phyloP scores from a whole-genome alignment of 2,888 invertebrate genomes.

The Lithophane socia region DNA sequence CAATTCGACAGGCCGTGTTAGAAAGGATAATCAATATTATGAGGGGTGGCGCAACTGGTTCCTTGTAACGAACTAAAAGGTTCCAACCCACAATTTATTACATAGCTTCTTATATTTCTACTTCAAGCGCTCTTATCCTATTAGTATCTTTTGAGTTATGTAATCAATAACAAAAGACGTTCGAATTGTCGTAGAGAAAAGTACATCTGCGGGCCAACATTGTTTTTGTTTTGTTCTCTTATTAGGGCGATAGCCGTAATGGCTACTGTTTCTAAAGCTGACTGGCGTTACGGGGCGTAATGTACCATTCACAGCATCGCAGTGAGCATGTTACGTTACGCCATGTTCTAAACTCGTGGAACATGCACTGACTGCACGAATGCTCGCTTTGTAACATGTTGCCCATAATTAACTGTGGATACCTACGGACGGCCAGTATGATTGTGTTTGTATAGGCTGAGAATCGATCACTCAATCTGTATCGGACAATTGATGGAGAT shows the following conservation, averaged over 20 bases:
- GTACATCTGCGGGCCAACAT: conserved; percentile 9
- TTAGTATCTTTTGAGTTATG: conserved; percentile 66
- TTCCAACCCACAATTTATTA: conserved; percentile 63
- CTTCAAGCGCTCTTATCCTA: conserved; percentile 66
- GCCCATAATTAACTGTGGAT: conserved; percentile 14
- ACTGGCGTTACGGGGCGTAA: too few species aligned
- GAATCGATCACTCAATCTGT: conserved; percentile 46
- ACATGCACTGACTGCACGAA: too few species aligned
- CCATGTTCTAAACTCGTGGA: too few species aligned
- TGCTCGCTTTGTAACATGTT: too few species aligned
- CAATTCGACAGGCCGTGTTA: conserved; percentile 29
- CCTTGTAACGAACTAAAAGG: conserved; percentile 62
- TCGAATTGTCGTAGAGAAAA: conserved; percentile 36
- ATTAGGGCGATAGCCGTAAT: conserved; percentile 1
- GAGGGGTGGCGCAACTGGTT: conserved; percentile 56
- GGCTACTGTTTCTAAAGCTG: neutral
- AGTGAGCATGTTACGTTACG: too few species aligned
- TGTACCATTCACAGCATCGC: too few species aligned
- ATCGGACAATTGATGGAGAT: conserved; percentile 40
- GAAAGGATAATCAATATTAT: conserved; percentile 66
- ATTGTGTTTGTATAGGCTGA: neutral
- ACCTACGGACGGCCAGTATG: neutral
- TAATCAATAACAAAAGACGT: conserved; percentile 63
- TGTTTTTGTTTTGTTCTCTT: conserved; percentile 12
- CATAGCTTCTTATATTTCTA: conserved; percentile 62